These are phyloP conservation scores for Danionella dracula DNA, from an alignment of 2,797 vertebrate genomes.

Conservation along the genomic window DNA sequence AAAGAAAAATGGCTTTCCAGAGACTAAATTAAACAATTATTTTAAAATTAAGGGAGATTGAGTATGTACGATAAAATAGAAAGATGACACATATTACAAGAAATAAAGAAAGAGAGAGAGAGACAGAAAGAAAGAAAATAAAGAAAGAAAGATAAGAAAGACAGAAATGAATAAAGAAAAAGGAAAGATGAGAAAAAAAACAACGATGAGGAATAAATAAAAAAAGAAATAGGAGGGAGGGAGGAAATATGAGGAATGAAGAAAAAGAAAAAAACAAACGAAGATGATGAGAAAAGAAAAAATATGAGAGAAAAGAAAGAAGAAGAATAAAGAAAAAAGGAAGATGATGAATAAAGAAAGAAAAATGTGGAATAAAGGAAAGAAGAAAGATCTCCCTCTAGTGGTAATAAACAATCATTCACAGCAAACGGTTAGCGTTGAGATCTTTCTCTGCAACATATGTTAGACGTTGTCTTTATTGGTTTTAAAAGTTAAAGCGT, in stretches of 20 bases:
- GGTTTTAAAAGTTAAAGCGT: too few species aligned
- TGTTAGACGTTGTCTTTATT: too few species aligned
- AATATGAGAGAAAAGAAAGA: not conserved
- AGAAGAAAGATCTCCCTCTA: conserved; percentile 43
- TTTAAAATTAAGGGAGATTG: too few species aligned
- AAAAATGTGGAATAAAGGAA: not conserved
- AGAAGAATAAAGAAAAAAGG: not conserved
- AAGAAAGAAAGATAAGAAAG: not conserved
- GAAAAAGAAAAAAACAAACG: not conserved
- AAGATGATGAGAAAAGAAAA: not conserved
- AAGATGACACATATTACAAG: too few species aligned
- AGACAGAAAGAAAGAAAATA: not conserved
- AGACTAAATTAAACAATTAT: too few species aligned
- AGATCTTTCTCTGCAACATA: too few species aligned
- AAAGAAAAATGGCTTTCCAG: too few species aligned
- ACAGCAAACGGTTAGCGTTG: too few species aligned
- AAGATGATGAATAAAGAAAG: not conserved
- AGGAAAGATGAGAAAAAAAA: not conserved
- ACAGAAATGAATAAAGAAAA: not conserved
- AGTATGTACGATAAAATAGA: too few species aligned
- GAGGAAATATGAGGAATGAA: not conserved
- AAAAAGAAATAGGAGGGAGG: too few species aligned
- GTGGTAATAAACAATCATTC: conserved; percentile 14
- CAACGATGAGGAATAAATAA: not conserved
- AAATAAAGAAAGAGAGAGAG: not conserved